Percentiles rank a stretch among this genome's conserved stretches.
phyloP scores from a whole-genome alignment of 2,888 invertebrate species.

The Drosophila kuntzei region DNA sequence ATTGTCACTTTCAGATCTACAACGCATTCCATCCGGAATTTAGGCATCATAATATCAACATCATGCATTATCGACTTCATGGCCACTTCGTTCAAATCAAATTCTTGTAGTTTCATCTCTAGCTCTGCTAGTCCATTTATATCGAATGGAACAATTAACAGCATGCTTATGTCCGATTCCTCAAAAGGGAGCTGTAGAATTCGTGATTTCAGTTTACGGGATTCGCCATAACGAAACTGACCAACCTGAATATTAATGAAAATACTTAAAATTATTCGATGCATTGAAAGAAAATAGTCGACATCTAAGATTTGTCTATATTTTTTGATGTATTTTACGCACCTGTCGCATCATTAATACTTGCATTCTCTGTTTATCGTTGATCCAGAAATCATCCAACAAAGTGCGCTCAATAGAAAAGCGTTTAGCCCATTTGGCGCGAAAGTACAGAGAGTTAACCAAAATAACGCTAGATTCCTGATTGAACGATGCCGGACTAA shows the following conservation, averaged over 20 bases:
- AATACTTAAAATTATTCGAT: neutral
- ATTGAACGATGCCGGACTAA: too few relatives aligned
- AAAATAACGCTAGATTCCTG: constrained; percentile 88
- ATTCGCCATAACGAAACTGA: constrained; percentile 86
- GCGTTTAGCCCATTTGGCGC: constrained; percentile 90
- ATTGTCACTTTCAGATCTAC: constrained; percentile 88
- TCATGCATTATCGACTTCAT: constrained; percentile 86
- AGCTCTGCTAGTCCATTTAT: constrained; percentile 88
- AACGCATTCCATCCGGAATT: constrained; percentile 91
- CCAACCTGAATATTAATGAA: constrained; percentile 72
- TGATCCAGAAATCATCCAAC: constrained; percentile 88
- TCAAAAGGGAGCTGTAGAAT: constrained; percentile 90
- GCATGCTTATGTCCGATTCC: constrained; percentile 89
- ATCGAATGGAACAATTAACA: constrained; percentile 90
- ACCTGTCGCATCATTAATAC: constrained; percentile 88
- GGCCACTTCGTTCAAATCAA: constrained; percentile 87
- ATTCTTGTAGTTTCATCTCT: constrained; percentile 87
- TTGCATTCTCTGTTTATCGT: constrained; percentile 85
- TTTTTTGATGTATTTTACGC: too few relatives aligned
- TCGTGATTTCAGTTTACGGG: constrained; percentile 86
- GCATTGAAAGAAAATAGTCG: too few relatives aligned
- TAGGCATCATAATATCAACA: constrained; percentile 89
- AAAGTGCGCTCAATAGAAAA: constrained; percentile 88
- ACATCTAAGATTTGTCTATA: too few relatives aligned
- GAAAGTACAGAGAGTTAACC: constrained; percentile 94